Evolutionary conservation across 2,113 vertebrate species (phyloP), one percentile per base, ranked within the genome.

Genomic region (Glaucidium brasilianum): DNA sequence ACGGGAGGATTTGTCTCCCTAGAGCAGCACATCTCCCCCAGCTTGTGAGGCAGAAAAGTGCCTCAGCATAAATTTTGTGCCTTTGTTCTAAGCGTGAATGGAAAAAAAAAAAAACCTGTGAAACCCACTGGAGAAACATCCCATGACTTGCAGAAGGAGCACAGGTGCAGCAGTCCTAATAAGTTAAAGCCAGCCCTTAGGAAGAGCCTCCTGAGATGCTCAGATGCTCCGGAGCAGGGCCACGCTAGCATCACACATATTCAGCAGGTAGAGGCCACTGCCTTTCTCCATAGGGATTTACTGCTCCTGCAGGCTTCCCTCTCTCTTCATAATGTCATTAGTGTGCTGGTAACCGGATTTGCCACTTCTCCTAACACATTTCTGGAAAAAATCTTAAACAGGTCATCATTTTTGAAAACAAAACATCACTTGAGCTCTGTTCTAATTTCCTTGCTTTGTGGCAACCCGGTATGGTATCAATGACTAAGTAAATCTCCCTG

Each of bases 161-260:
- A 17, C 34, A 34, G 47, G 55, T 17, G 29, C 68, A 66, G 39
- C 5, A 10, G 29, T 26, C 15, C 7, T 39, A 45, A 4, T 13
- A 37, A 62, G 25, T 5, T 53, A 9, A 17, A 43, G 13, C 5
- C n/a, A 67, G 77, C 32, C 71, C 62, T 58, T 0, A 2, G 63
- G 53, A 83, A 1, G 30, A 83, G 30, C 32, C 39, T 69, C 7
- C 29, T 2, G 68, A 71, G 11, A 25, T 29, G 17, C 47, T 62
- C 23, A 37, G n/a, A 5, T 21, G 10, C 15, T 3, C 2, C 1
- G 45, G 30, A 12, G 2, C 53, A 27, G 74, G 30, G 10, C 53
- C 43, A 0, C 13, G 78, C 45, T 34, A 30, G 21, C 1, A 0
- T 3, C 62, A 41, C 15, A 43, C 34, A 7, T 19, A 5, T 9